Base-by-base conservation (phyloP, 1,140 invertebrate genomes). In the Dryas iulia region DNA sequence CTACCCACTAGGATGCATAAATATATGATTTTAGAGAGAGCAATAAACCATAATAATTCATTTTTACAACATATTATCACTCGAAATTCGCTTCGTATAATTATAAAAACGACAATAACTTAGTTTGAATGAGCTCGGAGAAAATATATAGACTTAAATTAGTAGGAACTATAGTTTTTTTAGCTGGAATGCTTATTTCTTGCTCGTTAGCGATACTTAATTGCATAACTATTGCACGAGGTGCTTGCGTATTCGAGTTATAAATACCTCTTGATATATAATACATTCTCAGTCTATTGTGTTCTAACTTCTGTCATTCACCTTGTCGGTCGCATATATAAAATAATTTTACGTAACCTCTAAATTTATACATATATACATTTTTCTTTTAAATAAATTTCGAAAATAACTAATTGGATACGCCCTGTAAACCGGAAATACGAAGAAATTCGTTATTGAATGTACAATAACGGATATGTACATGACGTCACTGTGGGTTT, bases 191-290 rank as follows among this genome's bases (percentile, higher is more conserved):
- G 39, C 39, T 47, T 47, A 47, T 47, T 47, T 47, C 39, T 47
- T 47, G 39, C 33, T 60, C 33, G 39, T 47, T 18, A 47, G 24
- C 39, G 39, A 47, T 47, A 60, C 18, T 60, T 60, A 23, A 60
- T 60, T 60, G 24, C 59, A 47, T 57, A 57, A 57, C 33, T 39
- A 60, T 47, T 21, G 18, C 39, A 21, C 39, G 39, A 47, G 39
- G 39, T 47, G 39, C 14, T 47, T 47, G 39, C 39, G 39, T 47
- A 47, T n/a, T 47, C 39, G 7, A 47, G 18, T 21, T 47, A 47
- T 47, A 47, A 18, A 47, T 47, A 47, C 18, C 14, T 47, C 10
- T 47, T 47, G 39, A 47, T 47, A 47, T 47, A 47, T 21, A 47
- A 8, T 47, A 47, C 8, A 3, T 21, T 47, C 39, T 47, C 7